phyloP scores from a whole-genome alignment of 2,888 invertebrate species.

The Boloria selene region DNA sequence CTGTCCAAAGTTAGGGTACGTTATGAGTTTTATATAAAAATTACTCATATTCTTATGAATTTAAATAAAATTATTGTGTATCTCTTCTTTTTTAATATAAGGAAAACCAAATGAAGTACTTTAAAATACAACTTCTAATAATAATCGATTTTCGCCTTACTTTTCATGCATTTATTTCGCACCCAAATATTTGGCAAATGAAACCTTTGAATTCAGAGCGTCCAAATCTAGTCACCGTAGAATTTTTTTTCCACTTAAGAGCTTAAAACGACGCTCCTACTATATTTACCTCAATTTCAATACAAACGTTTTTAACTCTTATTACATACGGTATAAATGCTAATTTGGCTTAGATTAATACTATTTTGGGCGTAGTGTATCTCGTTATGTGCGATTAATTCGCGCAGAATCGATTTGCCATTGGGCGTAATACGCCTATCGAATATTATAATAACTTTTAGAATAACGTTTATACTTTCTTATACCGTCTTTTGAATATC shows the following conservation, averaged over 20 bases:
- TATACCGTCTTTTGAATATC: not conserved
- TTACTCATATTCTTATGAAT: too few relatives aligned
- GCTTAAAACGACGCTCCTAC: not conserved
- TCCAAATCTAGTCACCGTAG: not conserved
- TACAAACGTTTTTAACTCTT: constrained; percentile 9
- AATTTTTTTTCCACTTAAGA: constrained; percentile 1
- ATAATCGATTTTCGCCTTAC: constrained; percentile 1
- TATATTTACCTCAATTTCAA: not conserved
- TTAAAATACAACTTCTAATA: too few relatives aligned
- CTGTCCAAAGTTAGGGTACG: too few relatives aligned
- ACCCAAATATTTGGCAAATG: constrained; percentile 4
- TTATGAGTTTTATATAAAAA: too few relatives aligned
- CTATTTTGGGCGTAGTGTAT: constrained; percentile 13
- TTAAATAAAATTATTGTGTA: too few relatives aligned
- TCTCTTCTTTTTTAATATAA: too few relatives aligned
- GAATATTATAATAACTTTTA: constrained; percentile 34
- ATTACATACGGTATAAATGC: not conserved
- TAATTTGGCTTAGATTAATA: constrained; percentile 1
- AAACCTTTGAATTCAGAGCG: constrained; percentile 12
- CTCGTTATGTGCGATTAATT: constrained; percentile 37
- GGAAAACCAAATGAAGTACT: too few relatives aligned
- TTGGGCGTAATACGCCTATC: constrained; percentile 36
- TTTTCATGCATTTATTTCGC: constrained; percentile 6
- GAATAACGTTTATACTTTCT: not conserved
- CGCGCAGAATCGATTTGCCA: constrained; percentile 37